A percentile compares a stretch with the other conserved stretches of the same genome.
Evolutionary conservation across 2,888 invertebrate genomes (phyloP).

Genomic region (Aleiodes alternator): DNA sequence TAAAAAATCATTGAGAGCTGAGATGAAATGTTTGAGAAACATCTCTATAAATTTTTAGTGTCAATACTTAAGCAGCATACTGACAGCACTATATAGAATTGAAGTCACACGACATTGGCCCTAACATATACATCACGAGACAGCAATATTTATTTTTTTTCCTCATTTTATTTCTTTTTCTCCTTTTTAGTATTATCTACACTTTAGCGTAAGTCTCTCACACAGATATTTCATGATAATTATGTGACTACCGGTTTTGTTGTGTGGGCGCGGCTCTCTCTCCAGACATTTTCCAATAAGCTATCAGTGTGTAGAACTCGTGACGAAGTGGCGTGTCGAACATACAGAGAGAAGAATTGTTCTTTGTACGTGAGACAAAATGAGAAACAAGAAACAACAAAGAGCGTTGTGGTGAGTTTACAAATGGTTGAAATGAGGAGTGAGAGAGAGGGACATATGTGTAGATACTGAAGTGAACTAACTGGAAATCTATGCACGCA

Average conservation of each 20-base stretch:
- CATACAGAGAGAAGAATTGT: constrained; percentile 44
- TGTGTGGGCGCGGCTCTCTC: constrained; percentile 45
- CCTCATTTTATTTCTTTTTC: neutral
- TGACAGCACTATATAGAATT: neutral
- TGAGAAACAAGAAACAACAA: constrained; percentile 32
- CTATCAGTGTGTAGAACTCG: constrained; percentile 56
- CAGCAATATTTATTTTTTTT: constrained; percentile 16
- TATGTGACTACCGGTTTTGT: constrained; percentile 36
- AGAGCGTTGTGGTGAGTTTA: constrained; percentile 23
- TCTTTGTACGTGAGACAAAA: constrained; percentile 37
- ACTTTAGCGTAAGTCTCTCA: constrained; percentile 11
- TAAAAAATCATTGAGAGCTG: neutral
- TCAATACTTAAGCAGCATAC: neutral
- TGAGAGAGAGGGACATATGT: constrained; percentile 12
- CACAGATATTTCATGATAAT: constrained; percentile 31
- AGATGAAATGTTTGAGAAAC: neutral
- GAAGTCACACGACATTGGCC: constrained; percentile 7
- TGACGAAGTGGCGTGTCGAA: constrained; percentile 48
- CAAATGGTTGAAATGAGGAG: constrained; percentile 27
- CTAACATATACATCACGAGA: constrained; percentile 6
- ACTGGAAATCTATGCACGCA: constrained; percentile 49
- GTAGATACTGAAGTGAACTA: constrained; percentile 1
- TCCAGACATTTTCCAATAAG: constrained; percentile 60
- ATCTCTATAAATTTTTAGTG: neutral
- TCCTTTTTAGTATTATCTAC: constrained; percentile 5